These are phyloP conservation scores for Meta bourneti DNA, from an alignment of 2,888 invertebrate genomes.

Conservation along the genomic window DNA sequence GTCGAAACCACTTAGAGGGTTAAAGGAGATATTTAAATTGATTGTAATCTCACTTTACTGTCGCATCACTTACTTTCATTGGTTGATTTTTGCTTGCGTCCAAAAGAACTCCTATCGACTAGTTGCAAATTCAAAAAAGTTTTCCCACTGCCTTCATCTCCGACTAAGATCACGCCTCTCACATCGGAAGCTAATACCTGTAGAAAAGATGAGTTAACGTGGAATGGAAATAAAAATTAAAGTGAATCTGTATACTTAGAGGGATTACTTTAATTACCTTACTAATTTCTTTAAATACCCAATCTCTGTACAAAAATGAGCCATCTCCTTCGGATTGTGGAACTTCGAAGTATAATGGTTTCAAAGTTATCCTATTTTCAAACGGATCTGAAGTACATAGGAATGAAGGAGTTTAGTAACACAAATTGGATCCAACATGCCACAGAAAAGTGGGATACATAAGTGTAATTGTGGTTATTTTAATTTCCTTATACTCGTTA, in stretches of 20 bases:
- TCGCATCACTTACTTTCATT: too few species aligned
- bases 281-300: constrained; percentile 92
- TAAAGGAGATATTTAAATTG: too few species aligned
- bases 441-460: background rate
- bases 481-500: background rate
- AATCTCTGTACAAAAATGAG: constrained; percentile 92
- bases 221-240: background rate
- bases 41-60: too few species aligned
- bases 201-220: background rate
- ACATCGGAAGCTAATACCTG: constrained; percentile 7
- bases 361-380: constrained; percentile 82
- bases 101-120: constrained; percentile 96
- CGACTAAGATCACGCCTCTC: constrained; percentile 86
- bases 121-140: constrained; percentile 95
- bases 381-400: background rate
- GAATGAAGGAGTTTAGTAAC: background rate
- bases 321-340: constrained; percentile 87
- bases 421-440: background rate
- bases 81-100: constrained; percentile 84
- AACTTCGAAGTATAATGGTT: constrained; percentile 95
- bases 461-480: background rate
- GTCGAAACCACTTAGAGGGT: too few species aligned
- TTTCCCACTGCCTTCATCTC: constrained; percentile 95
- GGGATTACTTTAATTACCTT: constrained; percentile 81
- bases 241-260: background rate